Percentiles rank a stretch among this genome's conserved stretches.
Conservation (phyloP, 2,113 vertebrate species). For the Mixornis gularis region DNA sequence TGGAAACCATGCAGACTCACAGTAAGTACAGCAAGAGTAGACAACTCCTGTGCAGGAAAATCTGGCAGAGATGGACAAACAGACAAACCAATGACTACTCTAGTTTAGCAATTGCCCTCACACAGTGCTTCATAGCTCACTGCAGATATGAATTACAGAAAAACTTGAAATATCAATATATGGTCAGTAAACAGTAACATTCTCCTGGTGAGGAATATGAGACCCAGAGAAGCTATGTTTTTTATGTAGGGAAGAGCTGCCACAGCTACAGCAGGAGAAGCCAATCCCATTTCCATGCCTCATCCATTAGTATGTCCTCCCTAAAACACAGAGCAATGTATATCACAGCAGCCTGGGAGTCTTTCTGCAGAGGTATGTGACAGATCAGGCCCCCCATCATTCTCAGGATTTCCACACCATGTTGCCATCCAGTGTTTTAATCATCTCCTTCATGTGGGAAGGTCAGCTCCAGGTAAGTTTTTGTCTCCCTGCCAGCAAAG, state of each 20-base stretch:
- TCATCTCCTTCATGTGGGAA: neutral
- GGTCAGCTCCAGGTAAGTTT: neutral
- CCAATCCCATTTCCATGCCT: neutral
- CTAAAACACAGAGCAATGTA: neutral
- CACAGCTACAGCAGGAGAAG: neutral
- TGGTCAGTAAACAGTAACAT: neutral
- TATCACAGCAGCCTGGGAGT: neutral
- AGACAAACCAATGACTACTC: neutral
- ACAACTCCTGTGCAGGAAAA: neutral
- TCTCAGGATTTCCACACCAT: neutral
- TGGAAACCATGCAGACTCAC: rapidly evolving
- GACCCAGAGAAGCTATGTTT: neutral
- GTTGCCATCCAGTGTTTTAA: neutral
- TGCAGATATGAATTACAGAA: neutral
- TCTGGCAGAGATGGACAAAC: neutral
- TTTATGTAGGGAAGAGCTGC: neutral
- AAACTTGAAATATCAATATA: neutral
- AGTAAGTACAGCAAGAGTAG: neutral
- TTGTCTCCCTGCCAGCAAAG: neutral
- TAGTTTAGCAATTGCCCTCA: neutral
- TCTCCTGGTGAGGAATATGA: neutral
- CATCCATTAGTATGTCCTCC: no score
- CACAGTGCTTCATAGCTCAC: neutral
- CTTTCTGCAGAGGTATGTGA: neutral
- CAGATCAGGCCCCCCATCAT: neutral